These are phyloP conservation scores for Spongilla lacustris DNA, from an alignment of 37 sponge, comb jelly and placozoan genomes.

Conservation along the genomic window DNA sequence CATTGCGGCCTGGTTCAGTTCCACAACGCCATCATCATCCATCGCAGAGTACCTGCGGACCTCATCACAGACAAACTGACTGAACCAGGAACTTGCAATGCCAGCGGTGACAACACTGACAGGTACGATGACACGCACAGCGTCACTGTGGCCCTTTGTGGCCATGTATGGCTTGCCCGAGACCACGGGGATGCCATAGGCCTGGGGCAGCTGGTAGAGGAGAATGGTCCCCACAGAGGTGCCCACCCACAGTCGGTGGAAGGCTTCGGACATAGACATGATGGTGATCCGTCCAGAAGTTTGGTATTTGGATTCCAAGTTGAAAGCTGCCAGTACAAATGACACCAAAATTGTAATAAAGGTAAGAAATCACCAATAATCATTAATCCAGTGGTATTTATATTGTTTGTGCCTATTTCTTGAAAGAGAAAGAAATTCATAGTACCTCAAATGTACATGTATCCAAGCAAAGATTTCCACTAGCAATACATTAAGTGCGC, in stretches of 20 bases:
- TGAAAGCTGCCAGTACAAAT: constrained; percentile 13
- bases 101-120: constrained; percentile 28
- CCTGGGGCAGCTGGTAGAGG: constrained; percentile 66
- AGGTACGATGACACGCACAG: constrained; percentile 54
- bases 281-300: constrained; percentile 6
- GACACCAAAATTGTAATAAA: too few species aligned
- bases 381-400: too few species aligned
- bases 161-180: constrained; percentile 62
- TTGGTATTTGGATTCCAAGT: constrained; percentile 17
- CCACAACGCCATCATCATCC: too few species aligned
- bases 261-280: constrained; percentile 46
- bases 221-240: constrained; percentile 53
- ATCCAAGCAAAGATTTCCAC: too few species aligned
- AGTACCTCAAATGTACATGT: too few species aligned
- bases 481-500: too few species aligned
- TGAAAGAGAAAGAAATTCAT: too few species aligned
- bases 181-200: constrained; percentile 57
- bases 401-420: too few species aligned
- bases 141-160: constrained; percentile 35
- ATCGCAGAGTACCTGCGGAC: constrained; percentile 5
- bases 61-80: constrained; percentile 52
- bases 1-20: too few species aligned
- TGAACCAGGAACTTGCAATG: constrained; percentile 16
- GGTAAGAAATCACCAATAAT: too few species aligned
- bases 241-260: constrained; percentile 75